phyloP scores from a whole-genome alignment of 2,797 vertebrate species.

The Gymnoscopelus braueri region DNA sequence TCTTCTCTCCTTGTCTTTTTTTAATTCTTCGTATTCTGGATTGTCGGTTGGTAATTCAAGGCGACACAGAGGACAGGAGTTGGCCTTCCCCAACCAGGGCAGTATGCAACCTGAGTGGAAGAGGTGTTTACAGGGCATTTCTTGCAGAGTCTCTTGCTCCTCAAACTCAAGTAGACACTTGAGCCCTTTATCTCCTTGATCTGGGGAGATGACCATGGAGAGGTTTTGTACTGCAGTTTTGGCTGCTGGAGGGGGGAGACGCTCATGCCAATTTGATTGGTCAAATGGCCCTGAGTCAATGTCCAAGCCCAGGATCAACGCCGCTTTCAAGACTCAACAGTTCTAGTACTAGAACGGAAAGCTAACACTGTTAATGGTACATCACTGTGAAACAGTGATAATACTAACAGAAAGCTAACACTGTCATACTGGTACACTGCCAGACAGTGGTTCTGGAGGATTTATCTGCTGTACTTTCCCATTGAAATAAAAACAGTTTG shows the following conservation, averaged over 20 bases:
- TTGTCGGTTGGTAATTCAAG: slow-evolving; percentile 91
- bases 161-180: slow-evolving; percentile 95
- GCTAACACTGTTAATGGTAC: too few relatives aligned
- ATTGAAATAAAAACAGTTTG: too few relatives aligned
- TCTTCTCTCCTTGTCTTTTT: slow-evolving; percentile 89
- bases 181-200: slow-evolving; percentile 88
- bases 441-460: too few relatives aligned
- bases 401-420: too few relatives aligned
- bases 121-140: slow-evolving; percentile 92
- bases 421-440: too few relatives aligned
- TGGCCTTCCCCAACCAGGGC: slow-evolving; percentile 93
- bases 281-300: slow-evolving; percentile 83
- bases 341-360: too few relatives aligned
- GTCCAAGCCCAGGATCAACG: slow-evolving; percentile 88
- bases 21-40: slow-evolving; percentile 89
- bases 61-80: slow-evolving; percentile 92
- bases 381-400: too few relatives aligned
- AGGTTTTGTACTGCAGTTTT: slow-evolving; percentile 85
- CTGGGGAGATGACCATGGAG: slow-evolving; percentile 78
- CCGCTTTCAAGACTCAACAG: too few relatives aligned
- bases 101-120: slow-evolving; percentile 91
- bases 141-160: slow-evolving; percentile 85
- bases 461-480: too few relatives aligned
- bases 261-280: slow-evolving; percentile 88
- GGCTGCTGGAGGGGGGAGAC: slow-evolving; percentile 88